phyloP scores from a whole-genome alignment of 2,797 vertebrate genomes.

The Champsocephalus esox region DNA sequence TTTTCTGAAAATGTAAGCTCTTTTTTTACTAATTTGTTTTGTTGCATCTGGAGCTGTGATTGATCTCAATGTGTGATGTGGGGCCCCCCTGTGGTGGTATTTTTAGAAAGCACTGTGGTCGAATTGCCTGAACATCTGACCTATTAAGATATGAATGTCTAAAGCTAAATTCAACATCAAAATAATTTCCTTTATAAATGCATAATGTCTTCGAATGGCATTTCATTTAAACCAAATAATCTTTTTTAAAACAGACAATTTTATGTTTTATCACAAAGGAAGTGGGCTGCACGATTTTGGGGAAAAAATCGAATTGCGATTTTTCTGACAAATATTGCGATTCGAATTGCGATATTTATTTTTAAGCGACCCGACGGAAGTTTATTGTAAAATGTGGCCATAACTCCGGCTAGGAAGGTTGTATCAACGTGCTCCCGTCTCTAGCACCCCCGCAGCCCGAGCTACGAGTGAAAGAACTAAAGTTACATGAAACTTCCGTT shows the following conservation, averaged over 20 bases:
- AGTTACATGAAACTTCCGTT: too few species aligned
- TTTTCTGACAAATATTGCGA: too few species aligned
- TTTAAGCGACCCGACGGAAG: too few species aligned
- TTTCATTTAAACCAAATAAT: neutral
- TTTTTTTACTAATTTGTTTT: neutral
- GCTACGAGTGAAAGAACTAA: too few species aligned
- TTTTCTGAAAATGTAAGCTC: neutral
- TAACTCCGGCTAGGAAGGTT: too few species aligned
- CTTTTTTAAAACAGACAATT: neutral
- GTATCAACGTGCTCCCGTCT: too few species aligned
- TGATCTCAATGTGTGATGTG: neutral
- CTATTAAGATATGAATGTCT: neutral
- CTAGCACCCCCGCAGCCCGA: too few species aligned
- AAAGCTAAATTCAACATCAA: neutral
- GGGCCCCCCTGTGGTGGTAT: conserved; percentile 10
- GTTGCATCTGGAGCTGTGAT: neutral
- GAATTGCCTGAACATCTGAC: neutral
- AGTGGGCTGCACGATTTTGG: too few species aligned
- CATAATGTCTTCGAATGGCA: neutral
- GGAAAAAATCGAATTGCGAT: too few species aligned
- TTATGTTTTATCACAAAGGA: neutral
- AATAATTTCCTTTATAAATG: neutral
- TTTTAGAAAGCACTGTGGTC: too few species aligned
- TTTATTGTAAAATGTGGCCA: too few species aligned
- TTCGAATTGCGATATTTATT: too few species aligned